Evolutionary conservation across 2,113 vertebrate genomes (phyloP).

Genomic region (Mesocricetus auratus): DNA sequence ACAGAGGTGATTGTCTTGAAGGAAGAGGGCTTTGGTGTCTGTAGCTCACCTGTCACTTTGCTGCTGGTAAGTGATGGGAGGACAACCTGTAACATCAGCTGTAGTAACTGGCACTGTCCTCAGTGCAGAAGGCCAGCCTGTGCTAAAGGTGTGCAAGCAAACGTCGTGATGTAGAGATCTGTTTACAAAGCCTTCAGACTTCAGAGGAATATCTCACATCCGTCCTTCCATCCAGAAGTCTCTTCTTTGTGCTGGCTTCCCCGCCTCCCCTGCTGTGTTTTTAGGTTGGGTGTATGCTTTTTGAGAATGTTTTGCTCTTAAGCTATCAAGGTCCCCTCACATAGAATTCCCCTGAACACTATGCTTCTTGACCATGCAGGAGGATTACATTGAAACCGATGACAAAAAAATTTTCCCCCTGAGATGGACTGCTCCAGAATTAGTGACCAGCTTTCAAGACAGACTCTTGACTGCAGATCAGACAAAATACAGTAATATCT

Average conservation of each 20-base stretch:
- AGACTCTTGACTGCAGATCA: conserved; percentile 94
- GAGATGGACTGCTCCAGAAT: conserved; percentile 97
- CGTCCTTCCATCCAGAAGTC: neutral
- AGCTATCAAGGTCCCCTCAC: neutral
- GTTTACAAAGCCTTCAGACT: neutral
- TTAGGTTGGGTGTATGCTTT: conserved; percentile 15
- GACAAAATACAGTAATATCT: conserved; percentile 96
- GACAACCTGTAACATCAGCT: neutral
- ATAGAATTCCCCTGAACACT: neutral
- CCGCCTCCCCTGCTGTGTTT: neutral
- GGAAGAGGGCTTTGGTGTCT: neutral
- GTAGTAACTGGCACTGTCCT: neutral
- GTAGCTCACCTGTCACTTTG: neutral
- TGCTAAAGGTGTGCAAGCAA: neutral
- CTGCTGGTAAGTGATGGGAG: neutral
- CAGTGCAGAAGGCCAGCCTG: neutral
- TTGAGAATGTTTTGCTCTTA: conserved; percentile 32
- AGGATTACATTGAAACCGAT: conserved; percentile 97
- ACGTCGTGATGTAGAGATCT: neutral
- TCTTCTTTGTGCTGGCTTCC: neutral
- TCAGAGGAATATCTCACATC: conserved; percentile 9
- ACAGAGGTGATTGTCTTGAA: neutral
- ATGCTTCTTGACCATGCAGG: conserved; percentile 86
- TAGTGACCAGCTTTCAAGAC: conserved; percentile 95
- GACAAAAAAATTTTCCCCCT: conserved; percentile 94